Evolutionary conservation across 2,797 vertebrate genomes (phyloP), one percentile per base, ranked within the genome.

Genomic region (Miichthys miiuy): DNA sequence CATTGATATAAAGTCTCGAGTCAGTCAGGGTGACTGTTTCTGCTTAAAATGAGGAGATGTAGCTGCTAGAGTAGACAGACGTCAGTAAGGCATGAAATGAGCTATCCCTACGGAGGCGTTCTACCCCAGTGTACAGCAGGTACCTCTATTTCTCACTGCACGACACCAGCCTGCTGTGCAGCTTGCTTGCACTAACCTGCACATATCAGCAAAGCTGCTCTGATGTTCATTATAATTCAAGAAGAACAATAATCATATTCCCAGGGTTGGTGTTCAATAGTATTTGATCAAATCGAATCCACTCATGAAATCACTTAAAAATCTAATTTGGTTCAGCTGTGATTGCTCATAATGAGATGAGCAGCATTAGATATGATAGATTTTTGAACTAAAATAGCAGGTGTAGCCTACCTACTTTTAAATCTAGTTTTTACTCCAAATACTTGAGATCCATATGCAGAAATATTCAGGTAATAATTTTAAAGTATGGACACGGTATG

Each of bases 31-130:
- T 56, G 44, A 82, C 55, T 55, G 58, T 55, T 77, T 73, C 62
- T 69, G 55, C 50, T 80, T 72, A 60, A 81, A 80, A n/a, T 50
- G 7, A 82, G 72, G 27, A 62, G 65, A 79, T 63, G 52, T 38
- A 75, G 69, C 68, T 58, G 18, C 13, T 30, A 38, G 34, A 38
- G 75, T 50, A 58, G 62, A 83, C 61, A 77, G 64, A 80, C 17
- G 55, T 68, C 70, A 83, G 69, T 72, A 72, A 77, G 20, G 80
- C 84, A 78, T 88, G 77, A 91, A 90, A 87, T 87, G 65, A 86
- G 75, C 60, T 65, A 46, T 87, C 82, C 77, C 83, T 80, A 54
- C 3, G 62, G 87, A 82, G 85, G 74, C 34, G 16, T 87, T 42
- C 21, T 75, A 38, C 55, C 72, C 63, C 65, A 56, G 55, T 21